Conservation (phyloP, 64 coral and sea anemone species). For the Stichodactyla helianthus region DNA sequence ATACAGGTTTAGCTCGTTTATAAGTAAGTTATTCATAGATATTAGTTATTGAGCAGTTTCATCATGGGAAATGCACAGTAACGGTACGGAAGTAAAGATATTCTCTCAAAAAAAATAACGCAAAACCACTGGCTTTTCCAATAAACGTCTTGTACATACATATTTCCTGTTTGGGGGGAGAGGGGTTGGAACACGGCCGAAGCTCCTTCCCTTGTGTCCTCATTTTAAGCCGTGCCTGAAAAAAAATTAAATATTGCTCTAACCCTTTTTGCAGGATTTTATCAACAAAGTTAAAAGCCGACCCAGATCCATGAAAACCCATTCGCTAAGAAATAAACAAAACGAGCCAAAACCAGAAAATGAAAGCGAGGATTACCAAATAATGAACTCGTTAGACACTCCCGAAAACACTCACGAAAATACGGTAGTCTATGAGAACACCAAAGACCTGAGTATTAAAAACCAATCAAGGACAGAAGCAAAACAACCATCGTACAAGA, state of each 20-base stretch:
- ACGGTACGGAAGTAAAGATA: too few relatives aligned
- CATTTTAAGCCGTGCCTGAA: too few relatives aligned
- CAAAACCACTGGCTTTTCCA: too few relatives aligned
- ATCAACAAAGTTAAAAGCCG: neutral
- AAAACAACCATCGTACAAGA: neutral
- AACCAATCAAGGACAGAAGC: neutral
- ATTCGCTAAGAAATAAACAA: neutral
- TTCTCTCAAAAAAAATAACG: too few relatives aligned
- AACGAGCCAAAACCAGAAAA: neutral
- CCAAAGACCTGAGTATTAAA: neutral
- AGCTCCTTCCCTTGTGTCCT: too few relatives aligned
- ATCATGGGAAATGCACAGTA: too few relatives aligned
- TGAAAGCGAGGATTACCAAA: neutral
- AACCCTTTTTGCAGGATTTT: neutral
- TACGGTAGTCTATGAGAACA: neutral
- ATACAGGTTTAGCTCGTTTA: too few relatives aligned
- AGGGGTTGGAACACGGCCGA: too few relatives aligned
- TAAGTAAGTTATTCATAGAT: too few relatives aligned
- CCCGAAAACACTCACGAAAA: neutral
- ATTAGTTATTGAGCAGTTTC: too few relatives aligned
- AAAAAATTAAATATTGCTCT: neutral
- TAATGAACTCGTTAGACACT: neutral
- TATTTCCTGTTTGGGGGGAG: too few relatives aligned
- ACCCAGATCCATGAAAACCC: neutral
- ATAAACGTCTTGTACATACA: too few relatives aligned